Evolutionary conservation across 2,113 vertebrate species (phyloP).

Genomic region (Tenebrosternarchus preto): DNA sequence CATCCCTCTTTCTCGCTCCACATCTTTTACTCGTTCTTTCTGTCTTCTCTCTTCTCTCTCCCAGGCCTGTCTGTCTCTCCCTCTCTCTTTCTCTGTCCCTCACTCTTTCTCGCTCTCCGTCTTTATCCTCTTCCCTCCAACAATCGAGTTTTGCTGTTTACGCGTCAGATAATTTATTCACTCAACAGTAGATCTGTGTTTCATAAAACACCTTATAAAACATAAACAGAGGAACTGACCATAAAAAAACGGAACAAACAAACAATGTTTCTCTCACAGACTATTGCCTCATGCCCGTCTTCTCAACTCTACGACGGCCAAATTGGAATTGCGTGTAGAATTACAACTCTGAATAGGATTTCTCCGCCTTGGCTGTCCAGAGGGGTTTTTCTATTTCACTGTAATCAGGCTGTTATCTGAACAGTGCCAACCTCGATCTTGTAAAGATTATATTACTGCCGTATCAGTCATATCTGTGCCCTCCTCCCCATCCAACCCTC

Average conservation of each 20-base stretch:
- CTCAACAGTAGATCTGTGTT: slow-evolving; percentile 49
- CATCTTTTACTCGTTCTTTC: not conserved
- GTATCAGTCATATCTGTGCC: slow-evolving; percentile 53
- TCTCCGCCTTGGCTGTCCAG: not conserved
- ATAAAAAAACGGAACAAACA: slow-evolving; percentile 28
- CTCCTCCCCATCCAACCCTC: not conserved
- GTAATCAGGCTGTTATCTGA: slow-evolving; percentile 54
- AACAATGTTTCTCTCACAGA: slow-evolving; percentile 26
- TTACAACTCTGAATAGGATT: slow-evolving; percentile 20
- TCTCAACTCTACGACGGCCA: slow-evolving; percentile 25
- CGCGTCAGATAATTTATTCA: slow-evolving; percentile 46
- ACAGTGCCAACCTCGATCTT: slow-evolving; percentile 49
- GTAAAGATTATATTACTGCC: slow-evolving; percentile 59
- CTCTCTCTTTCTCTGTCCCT: not conserved
- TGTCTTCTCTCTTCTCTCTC: not conserved
- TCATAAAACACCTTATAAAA: slow-evolving; percentile 54
- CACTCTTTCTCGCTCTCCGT: too few species aligned
- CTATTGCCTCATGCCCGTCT: not conserved
- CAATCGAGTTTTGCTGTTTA: slow-evolving; percentile 40
- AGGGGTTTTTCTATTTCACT: slow-evolving; percentile 44
- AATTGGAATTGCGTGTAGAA: slow-evolving; percentile 44
- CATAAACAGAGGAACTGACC: slow-evolving; percentile 32
- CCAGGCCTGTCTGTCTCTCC: too few species aligned
- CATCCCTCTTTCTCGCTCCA: not conserved
- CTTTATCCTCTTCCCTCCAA: not conserved